These are phyloP conservation scores for Stegodyphus mimosarum DNA, from an alignment of 1,140 invertebrate genomes.

Conservation along the genomic window DNA sequence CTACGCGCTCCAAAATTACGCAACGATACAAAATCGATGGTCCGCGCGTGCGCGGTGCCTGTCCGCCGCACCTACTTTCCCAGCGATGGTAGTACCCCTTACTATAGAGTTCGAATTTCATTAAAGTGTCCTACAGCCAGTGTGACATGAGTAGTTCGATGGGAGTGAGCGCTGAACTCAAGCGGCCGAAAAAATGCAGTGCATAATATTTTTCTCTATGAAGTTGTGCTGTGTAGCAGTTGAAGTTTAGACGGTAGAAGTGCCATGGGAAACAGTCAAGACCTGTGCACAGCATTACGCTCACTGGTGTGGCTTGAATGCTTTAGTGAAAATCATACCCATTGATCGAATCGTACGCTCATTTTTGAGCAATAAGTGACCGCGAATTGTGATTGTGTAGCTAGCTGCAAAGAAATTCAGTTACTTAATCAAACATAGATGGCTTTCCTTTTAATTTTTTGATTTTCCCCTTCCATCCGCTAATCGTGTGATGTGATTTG, in stretches of 20 bases:
- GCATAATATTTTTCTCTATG: neutral
- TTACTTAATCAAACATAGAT: too few relatives aligned
- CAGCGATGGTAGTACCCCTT: neutral
- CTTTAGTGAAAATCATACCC: too few relatives aligned
- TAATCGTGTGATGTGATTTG: too few relatives aligned
- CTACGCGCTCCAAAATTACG: neutral
- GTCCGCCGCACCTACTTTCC: neutral
- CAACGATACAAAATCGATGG: neutral
- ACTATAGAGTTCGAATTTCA: constrained; percentile 2
- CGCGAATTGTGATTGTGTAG: too few relatives aligned
- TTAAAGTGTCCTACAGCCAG: neutral
- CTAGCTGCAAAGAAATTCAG: too few relatives aligned
- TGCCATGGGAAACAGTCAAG: too few relatives aligned
- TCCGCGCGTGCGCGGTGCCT: neutral
- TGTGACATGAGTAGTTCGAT: neutral
- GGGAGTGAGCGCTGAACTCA: neutral
- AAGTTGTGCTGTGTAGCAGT: too few relatives aligned
- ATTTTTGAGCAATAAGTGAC: neutral
- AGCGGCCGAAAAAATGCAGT: neutral
- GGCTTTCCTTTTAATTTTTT: too few relatives aligned
- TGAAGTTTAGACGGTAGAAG: too few relatives aligned
- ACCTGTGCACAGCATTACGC: too few relatives aligned
- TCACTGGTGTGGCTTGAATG: too few relatives aligned
- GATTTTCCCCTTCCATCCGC: too few relatives aligned
- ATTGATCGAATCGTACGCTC: neutral